Conservation (phyloP, 2,888 invertebrate species). For the Phalera bucephala region DNA sequence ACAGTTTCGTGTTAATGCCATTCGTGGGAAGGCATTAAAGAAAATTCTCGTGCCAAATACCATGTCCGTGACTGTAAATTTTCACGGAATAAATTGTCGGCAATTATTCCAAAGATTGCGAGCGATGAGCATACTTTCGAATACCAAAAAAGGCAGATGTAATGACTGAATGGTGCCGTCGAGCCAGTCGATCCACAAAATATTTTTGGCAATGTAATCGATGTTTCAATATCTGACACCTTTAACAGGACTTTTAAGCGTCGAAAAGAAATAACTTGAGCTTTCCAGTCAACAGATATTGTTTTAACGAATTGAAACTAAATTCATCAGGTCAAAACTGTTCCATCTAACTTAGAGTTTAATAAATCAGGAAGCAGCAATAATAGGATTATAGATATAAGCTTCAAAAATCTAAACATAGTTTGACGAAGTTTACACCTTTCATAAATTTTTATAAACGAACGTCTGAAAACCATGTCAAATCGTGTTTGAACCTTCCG, state of each 20-base stretch:
- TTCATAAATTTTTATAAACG: slow-evolving; percentile 39
- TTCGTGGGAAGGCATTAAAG: slow-evolving; percentile 36
- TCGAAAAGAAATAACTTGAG: too few relatives aligned
- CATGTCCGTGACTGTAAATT: slow-evolving; percentile 38
- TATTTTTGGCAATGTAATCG: slow-evolving; percentile 28
- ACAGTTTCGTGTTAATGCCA: slow-evolving; percentile 31
- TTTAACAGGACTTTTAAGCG: not conserved
- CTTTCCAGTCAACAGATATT: too few relatives aligned
- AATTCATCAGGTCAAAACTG: too few relatives aligned
- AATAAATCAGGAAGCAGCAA: not conserved
- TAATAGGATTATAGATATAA: not conserved
- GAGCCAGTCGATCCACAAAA: slow-evolving; percentile 16
- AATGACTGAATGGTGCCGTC: slow-evolving; percentile 36
- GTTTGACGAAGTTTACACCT: slow-evolving; percentile 19
- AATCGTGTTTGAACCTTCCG: slow-evolving; percentile 48
- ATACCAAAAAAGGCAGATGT: slow-evolving; percentile 45
- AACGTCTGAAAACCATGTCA: slow-evolving; percentile 44
- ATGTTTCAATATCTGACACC: slow-evolving; percentile 14
- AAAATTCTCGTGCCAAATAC: slow-evolving; percentile 41
- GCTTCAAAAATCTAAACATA: slow-evolving; percentile 13
- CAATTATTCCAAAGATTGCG: slow-evolving; percentile 33
- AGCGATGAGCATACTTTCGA: slow-evolving; percentile 41
- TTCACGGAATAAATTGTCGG: slow-evolving; percentile 41
- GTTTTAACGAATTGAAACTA: too few relatives aligned
- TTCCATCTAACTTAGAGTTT: too few relatives aligned